These are phyloP conservation scores for Quiscalus mexicanus DNA, from an alignment of 2,113 vertebrate species.

Conservation along the genomic window DNA sequence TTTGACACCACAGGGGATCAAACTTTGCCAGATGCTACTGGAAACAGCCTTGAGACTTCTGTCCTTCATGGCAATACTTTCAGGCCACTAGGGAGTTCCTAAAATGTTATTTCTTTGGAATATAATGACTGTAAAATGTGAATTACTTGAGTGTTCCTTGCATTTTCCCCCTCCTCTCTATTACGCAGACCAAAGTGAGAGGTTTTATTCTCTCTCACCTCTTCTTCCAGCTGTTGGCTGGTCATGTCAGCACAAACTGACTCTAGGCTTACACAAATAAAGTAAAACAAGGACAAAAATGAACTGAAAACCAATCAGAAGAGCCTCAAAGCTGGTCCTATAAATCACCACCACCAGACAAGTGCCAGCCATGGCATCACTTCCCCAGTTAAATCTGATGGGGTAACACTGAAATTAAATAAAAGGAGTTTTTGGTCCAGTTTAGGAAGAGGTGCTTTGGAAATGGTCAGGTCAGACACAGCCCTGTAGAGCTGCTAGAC, in stretches of 20 bases:
- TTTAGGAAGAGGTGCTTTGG: neutral
- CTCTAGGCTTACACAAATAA: neutral
- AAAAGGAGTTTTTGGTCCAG: neutral
- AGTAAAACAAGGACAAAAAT: neutral
- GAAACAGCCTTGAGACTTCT: neutral
- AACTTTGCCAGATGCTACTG: neutral
- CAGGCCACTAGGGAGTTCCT: neutral
- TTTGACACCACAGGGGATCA: neutral
- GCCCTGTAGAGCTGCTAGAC: neutral
- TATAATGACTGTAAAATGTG: neutral
- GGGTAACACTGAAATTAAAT: neutral
- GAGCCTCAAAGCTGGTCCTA: neutral
- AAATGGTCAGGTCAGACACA: neutral
- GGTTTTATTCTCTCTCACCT: neutral
- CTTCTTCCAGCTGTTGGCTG: neutral
- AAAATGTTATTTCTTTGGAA: neutral
- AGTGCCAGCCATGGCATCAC: rapidly evolving
- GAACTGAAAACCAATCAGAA: neutral
- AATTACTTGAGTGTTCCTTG: neutral
- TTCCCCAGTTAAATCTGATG: neutral
- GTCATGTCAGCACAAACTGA: neutral
- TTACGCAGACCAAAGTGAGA: rapidly evolving
- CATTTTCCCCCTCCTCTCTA: neutral
- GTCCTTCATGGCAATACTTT: neutral
- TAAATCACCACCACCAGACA: neutral